Base-by-base conservation (phyloP, 1,140 invertebrate species). In the Protaetia brevitarsis region DNA sequence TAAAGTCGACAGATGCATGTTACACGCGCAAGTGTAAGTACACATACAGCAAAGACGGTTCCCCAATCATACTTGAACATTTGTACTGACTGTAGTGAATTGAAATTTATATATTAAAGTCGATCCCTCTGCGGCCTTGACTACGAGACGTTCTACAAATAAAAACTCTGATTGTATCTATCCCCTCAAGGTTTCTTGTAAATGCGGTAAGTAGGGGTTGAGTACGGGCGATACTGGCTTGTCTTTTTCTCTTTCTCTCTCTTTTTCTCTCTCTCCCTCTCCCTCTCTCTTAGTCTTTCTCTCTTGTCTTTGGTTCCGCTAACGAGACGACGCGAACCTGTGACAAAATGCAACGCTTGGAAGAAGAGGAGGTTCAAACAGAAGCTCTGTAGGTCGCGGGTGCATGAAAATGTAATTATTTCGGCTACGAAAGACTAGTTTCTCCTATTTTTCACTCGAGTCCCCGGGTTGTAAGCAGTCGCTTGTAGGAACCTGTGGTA, bases 141-240 rank as follows among this genome's bases (percentile, higher is more conserved):
- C 68, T 65, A 69, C 68, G 65, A 69, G 68, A 69, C 68, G 64
- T 61, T 60, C 57, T 60, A 69, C 65, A 65, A 69, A 69, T 66
- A 69, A 69, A 69, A 66, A 69, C 30, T 67, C 63, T 67, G 68
- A 69, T 69, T 66, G 65, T 69, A 69, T 69, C 67, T 68, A 58
- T 65, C 57, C 58, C 67, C 37, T 60, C 64, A 63, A 61, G 59
- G 59, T 61, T 61, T 26, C 29, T 37, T n/a, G 57, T 60, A 34
- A 57, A 30, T 61, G 60, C 28, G 41, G 56, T 58, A 58, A 26
- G 26, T 58, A 28, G 56, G 56, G 56, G 56, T 58, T 58, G 56
- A 21, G 56, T 30, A 58, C 56, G 23, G 56, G 56, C 28, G 56
- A 58, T 58, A 29, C 56, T 45, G 16, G 41, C 41, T 19, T 45